phyloP scores from a whole-genome alignment of 1,140 invertebrate genomes.

The Liolophura sinensis region DNA sequence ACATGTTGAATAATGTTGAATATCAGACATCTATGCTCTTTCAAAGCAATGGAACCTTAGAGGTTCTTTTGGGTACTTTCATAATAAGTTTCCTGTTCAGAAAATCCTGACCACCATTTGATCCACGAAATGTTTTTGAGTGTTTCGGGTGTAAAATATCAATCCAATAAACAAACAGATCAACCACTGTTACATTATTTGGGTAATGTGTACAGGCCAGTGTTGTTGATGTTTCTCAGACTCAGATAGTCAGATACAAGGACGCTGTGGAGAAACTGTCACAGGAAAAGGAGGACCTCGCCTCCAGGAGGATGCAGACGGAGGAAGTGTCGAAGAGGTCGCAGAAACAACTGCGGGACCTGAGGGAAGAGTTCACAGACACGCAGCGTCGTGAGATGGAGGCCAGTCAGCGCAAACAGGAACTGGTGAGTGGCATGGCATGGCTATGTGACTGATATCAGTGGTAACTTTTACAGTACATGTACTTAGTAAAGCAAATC shows the following conservation, averaged over 20 bases:
- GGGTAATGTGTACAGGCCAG: background rate
- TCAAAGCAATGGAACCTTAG: no score
- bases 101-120: no score
- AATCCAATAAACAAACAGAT: no score
- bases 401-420: conserved; percentile 65
- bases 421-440: conserved; percentile 44
- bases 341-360: conserved; percentile 71
- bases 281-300: conserved; percentile 71
- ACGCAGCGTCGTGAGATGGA: conserved; percentile 73
- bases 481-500: no score
- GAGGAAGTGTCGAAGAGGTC: conserved; percentile 77
- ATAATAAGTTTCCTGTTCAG: no score
- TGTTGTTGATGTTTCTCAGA: conserved; percentile 52
- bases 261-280: conserved; percentile 81
- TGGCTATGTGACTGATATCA: no score
- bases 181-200: background rate
- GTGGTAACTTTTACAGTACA: no score
- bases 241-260: conserved; percentile 77
- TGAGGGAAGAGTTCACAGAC: conserved; percentile 72
- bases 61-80: no score
- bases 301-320: conserved; percentile 73
- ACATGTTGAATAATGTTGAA: no score
- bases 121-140: no score
- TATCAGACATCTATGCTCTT: no score
- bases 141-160: no score